Evolutionary conservation across 2,888 invertebrate genomes (phyloP), one percentile per base, ranked within the genome.

Genomic region (Watsonalla binaria): DNA sequence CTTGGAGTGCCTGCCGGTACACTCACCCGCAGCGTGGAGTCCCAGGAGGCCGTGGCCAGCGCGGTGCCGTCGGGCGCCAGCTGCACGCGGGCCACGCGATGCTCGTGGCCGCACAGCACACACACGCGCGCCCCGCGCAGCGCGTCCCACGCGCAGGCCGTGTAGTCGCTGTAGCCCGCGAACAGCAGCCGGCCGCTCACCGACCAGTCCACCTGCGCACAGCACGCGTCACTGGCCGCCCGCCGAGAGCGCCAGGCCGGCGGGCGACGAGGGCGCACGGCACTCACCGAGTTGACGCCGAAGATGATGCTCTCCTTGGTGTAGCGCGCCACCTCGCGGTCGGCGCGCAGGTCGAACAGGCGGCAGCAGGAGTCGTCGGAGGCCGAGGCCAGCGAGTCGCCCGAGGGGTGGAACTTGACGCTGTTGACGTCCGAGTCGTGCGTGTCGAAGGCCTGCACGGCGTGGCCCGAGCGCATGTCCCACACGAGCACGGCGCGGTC

Each of bases 141-240:
- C 45, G 98, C 97, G 90, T 99, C 99, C 99, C 99, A 99, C 42
- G 98, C 96, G 87, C 98, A 98, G 53, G 99, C 97, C 42, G 98
- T 99, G 88, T 99, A 98, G 91, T 99, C 99, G 83, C 98, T 97
- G 91, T 99, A 99, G 56, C 99, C 99, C 68, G 99, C 98, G 92
- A 99, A 99, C 69, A 99, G 91, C 62, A 99, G 92, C 14, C 99
- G 96, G 24, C 96, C 97, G 84, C 98, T 98, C 48, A 98, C 94
- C 58, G 98, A 98, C 85, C 99, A 97, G 87, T 99, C 99, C 46
- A 99, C 98, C 0, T 15, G 49, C 37, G 35, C 97, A 97, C 73
- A 54, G 98, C 98, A 89, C 98, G 98, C 61, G 99, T 88, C 54
- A 99, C 89, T 13, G 98, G 95, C 7, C 42, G 42, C 9, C 42